Conservation (phyloP, 1,140 invertebrate genomes). For the Vanessa atalanta region DNA sequence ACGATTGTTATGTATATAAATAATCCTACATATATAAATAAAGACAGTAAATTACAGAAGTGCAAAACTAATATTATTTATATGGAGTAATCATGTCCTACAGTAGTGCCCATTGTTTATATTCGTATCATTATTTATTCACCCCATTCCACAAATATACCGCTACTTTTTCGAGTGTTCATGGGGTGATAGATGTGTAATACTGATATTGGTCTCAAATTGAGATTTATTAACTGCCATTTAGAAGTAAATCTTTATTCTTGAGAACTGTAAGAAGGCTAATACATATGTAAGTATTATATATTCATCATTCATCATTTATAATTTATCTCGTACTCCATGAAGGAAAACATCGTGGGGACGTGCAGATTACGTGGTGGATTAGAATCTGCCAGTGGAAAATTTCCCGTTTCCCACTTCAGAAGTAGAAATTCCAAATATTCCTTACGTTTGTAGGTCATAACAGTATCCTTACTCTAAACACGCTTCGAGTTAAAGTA, state of each 20-base stretch:
- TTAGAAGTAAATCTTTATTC: constrained; percentile 12
- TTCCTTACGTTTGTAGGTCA: too few relatives aligned
- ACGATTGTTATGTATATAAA: too few relatives aligned
- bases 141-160: constrained; percentile 53
- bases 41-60: background rate
- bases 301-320: too few relatives aligned
- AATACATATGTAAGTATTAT: background rate
- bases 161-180: constrained; percentile 48
- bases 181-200: constrained; percentile 34
- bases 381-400: too few relatives aligned
- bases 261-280: background rate
- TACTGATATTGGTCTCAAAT: constrained; percentile 42
- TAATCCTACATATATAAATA: background rate
- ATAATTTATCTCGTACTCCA: too few relatives aligned
- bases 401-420: too few relatives aligned
- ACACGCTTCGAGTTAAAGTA: too few relatives aligned
- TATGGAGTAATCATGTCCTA: constrained; percentile 48
- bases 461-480: too few relatives aligned
- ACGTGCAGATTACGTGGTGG: too few relatives aligned
- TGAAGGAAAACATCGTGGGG: too few relatives aligned
- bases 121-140: constrained; percentile 55
- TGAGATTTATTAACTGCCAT: constrained; percentile 29
- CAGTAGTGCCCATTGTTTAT: constrained; percentile 19
- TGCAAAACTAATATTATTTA: constrained; percentile 40
- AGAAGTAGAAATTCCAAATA: too few relatives aligned